Percentiles rank a stretch among this genome's conserved stretches.
Conservation (phyloP, 2,888 invertebrate genomes). For the Sclerodermus sp. region DNA sequence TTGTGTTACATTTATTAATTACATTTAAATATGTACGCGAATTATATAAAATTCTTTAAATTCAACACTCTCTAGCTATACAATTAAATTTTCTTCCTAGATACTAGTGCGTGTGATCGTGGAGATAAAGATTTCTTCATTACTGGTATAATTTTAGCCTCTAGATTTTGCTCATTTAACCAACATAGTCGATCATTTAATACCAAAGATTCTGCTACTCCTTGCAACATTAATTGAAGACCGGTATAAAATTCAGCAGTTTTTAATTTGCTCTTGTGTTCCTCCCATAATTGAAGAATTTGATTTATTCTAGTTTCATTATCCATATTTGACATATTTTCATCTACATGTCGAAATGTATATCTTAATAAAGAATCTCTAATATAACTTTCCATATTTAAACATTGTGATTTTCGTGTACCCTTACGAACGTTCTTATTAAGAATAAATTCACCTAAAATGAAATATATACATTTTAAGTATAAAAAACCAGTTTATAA, state of each 20-base stretch:
- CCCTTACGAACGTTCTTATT: slow-evolving; percentile 45
- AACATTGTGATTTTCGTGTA: slow-evolving; percentile 49
- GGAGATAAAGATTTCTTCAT: slow-evolving; percentile 45
- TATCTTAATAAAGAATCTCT: slow-evolving; percentile 43
- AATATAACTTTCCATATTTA: slow-evolving; percentile 41
- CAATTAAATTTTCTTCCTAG: slow-evolving; percentile 30
- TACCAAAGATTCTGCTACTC: slow-evolving; percentile 46
- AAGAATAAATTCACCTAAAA: slow-evolving; percentile 40
- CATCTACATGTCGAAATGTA: slow-evolving; percentile 18
- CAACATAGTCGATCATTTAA: slow-evolving; percentile 44
- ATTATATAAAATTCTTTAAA: too few species aligned
- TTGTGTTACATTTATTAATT: not conserved
- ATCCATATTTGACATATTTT: not conserved
- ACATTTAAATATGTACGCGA: too few species aligned
- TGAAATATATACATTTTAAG: not conserved
- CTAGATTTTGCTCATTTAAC: slow-evolving; percentile 39
- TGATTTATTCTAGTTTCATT: slow-evolving; percentile 4
- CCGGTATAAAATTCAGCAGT: slow-evolving; percentile 45
- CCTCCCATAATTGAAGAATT: slow-evolving; percentile 36
- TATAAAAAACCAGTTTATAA: not conserved
- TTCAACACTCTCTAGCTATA: too few species aligned
- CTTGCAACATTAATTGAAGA: slow-evolving; percentile 48
- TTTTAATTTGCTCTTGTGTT: slow-evolving; percentile 31
- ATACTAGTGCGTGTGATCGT: slow-evolving; percentile 46
- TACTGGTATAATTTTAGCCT: slow-evolving; percentile 35